Evolutionary conservation across 92 coral and sea anemone species (phyloP).

Genomic region (Siderastrea radians): DNA sequence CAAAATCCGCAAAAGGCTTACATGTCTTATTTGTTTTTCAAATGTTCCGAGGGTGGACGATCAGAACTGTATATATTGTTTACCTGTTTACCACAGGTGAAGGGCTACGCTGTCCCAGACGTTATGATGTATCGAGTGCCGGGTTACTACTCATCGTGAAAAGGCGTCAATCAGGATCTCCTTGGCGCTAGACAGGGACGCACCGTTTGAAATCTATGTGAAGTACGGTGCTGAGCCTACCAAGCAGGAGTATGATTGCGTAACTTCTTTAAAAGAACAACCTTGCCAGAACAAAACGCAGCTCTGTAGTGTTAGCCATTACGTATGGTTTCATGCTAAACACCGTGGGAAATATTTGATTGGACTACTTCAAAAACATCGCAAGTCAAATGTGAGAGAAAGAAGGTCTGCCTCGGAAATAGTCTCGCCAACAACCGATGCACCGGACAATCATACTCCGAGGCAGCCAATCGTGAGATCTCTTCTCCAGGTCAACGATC

Average conservation of each 20-base stretch:
- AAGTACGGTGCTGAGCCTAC: not conserved
- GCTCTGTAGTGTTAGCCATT: not conserved
- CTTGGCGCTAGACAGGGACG: no score
- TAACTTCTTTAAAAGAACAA: not conserved
- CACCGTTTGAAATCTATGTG: no score
- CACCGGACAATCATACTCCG: not conserved
- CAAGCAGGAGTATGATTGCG: not conserved
- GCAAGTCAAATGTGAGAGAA: no score
- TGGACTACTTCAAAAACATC: not conserved
- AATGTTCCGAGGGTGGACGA: conserved; percentile 18
- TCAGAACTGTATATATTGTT: conserved; percentile 18
- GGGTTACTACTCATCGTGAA: not conserved
- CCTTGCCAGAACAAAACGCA: not conserved
- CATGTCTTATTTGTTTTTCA: conserved; percentile 30
- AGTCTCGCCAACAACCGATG: not conserved
- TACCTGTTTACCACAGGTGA: not conserved
- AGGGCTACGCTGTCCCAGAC: conserved; percentile 16
- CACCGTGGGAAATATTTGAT: conserved; percentile 15
- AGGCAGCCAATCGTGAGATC: conserved; percentile 1
- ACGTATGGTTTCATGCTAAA: conserved; percentile 22
- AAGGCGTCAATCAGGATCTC: not conserved
- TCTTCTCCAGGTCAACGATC: not conserved
- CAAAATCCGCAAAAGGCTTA: conserved; percentile 28
- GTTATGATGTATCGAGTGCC: conserved; percentile 6
- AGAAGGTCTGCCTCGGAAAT: not conserved